Percentiles rank a stretch among this genome's conserved stretches.
phyloP scores from a whole-genome alignment of 2,797 vertebrate genomes.

The Pangasius sanitwongsei region DNA sequence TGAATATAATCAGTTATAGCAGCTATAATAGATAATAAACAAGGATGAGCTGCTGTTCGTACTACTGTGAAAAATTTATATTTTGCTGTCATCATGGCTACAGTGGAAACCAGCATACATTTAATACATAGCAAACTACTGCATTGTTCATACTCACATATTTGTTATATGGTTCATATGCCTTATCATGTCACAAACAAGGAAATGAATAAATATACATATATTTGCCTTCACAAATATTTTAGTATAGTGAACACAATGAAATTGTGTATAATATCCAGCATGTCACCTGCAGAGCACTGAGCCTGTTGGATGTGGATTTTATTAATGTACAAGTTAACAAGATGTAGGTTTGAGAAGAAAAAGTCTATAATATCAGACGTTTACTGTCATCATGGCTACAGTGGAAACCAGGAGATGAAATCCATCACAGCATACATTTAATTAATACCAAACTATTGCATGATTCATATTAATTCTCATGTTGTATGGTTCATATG shows the following conservation, averaged over 20 bases:
- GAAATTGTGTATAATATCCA: background rate
- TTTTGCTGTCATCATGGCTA: background rate
- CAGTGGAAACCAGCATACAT: background rate
- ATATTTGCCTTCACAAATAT: background rate
- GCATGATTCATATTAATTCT: background rate
- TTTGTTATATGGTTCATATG: background rate
- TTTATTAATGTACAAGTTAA: background rate
- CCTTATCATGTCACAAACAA: background rate
- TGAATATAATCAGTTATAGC: background rate
- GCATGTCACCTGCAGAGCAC: too few species aligned
- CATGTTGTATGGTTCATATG: background rate
- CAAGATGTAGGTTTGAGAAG: background rate
- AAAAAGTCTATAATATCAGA: background rate
- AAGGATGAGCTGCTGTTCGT: background rate
- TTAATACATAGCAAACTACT: too few species aligned
- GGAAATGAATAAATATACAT: background rate
- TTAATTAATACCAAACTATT: background rate
- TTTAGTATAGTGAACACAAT: background rate
- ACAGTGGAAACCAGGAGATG: background rate
- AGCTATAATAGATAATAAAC: background rate
- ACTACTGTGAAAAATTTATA: background rate
- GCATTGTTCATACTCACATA: background rate
- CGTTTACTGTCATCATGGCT: background rate
- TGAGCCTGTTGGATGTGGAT: background rate
- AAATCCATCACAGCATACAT: background rate